These are phyloP conservation scores for Agelaius tricolor DNA, from an alignment of 2,113 vertebrate genomes.

Conservation along the genomic window DNA sequence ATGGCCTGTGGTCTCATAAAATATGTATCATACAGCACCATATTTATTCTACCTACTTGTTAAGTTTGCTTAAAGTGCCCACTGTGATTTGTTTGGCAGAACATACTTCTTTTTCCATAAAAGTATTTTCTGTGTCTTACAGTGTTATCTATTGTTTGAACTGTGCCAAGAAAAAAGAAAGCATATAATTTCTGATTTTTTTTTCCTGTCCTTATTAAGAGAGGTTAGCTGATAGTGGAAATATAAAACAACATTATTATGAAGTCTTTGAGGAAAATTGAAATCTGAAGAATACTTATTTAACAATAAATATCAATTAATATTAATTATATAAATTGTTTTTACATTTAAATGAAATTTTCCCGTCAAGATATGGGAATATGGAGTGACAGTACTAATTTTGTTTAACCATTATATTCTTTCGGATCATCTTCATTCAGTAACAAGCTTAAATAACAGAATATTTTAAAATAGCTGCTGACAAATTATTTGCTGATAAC, in stretches of 20 bases:
- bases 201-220: not conserved
- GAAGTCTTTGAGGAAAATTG: not conserved
- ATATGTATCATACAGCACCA: slow-evolving; percentile 41
- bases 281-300: not conserved
- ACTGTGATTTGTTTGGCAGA: slow-evolving; percentile 40
- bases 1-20: slow-evolving; percentile 25
- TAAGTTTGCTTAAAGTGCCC: slow-evolving; percentile 47
- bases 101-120: not conserved
- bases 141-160: not conserved
- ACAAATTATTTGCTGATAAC: not conserved
- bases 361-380: not conserved
- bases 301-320: not conserved
- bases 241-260: not conserved
- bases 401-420: not conserved
- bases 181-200: not conserved
- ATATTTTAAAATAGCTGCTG: not conserved
- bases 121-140: not conserved
- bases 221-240: not conserved
- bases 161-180: not conserved
- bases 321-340: not conserved
- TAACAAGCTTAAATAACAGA: not conserved
- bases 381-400: not conserved
- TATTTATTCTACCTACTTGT: slow-evolving; percentile 52
- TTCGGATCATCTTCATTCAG: not conserved
- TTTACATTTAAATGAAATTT: not conserved